phyloP scores from a whole-genome alignment of 2,113 vertebrate genomes.

The Cyprinodon variegatus region DNA sequence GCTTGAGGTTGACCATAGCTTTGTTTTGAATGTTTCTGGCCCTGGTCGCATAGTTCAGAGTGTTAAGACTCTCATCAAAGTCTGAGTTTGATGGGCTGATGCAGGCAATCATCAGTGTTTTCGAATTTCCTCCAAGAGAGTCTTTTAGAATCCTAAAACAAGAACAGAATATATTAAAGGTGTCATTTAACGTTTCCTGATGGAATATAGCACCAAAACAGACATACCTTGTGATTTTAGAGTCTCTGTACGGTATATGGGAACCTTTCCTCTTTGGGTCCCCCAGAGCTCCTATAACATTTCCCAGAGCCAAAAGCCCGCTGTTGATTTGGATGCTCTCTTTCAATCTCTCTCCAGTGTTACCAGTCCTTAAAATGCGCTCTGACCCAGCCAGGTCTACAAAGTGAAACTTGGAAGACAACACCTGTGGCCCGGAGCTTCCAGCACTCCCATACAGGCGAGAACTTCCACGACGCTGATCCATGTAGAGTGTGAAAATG shows the following conservation, averaged over 20 bases:
- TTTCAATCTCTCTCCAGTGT: slow-evolving; percentile 91
- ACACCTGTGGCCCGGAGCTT: slow-evolving; percentile 77
- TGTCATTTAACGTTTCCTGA: background rate
- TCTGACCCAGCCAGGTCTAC: slow-evolving; percentile 96
- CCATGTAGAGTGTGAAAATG: slow-evolving; percentile 92
- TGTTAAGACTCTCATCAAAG: slow-evolving; percentile 95
- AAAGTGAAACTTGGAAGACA: slow-evolving; percentile 95
- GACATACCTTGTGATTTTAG: slow-evolving; percentile 94
- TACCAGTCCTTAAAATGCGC: slow-evolving; percentile 90
- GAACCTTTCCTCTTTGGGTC: slow-evolving; percentile 90
- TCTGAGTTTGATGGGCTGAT: slow-evolving; percentile 93
- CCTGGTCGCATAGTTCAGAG: slow-evolving; percentile 91
- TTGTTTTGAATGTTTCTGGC: slow-evolving; percentile 95
- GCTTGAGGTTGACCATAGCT: slow-evolving; percentile 88
- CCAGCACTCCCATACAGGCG: slow-evolving; percentile 68
- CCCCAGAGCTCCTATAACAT: slow-evolving; percentile 94
- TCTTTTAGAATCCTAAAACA: slow-evolving; percentile 91
- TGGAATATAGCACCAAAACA: background rate
- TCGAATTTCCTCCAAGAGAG: slow-evolving; percentile 94
- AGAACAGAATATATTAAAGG: background rate
- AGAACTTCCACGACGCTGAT: slow-evolving; percentile 86
- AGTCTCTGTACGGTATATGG: slow-evolving; percentile 96
- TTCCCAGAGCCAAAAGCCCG: slow-evolving; percentile 92
- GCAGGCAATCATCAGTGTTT: slow-evolving; percentile 96
- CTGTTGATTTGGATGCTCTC: slow-evolving; percentile 98